phyloP scores from a whole-genome alignment of 2,888 invertebrate species.

The Scaptomyza reducta region DNA sequence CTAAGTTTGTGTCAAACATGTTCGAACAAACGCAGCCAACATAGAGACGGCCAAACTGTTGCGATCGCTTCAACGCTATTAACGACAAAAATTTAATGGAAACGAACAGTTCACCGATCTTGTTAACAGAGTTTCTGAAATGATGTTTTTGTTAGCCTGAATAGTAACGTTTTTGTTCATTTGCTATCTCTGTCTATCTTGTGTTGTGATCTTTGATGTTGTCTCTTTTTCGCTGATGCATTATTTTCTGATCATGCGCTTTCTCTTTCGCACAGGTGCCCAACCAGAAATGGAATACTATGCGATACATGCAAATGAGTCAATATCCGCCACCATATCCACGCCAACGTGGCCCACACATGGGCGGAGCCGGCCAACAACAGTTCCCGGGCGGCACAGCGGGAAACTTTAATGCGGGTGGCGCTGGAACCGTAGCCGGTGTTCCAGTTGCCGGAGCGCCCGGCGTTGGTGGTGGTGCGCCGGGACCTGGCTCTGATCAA shows the following conservation, averaged over 20 bases:
- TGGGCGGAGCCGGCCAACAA: conserved; percentile 80
- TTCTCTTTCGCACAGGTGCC: conserved; percentile 66
- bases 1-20: no score
- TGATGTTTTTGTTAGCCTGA: no score
- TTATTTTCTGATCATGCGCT: background rate
- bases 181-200: background rate
- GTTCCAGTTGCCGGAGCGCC: conserved; percentile 45
- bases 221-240: background rate
- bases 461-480: conserved; percentile 68
- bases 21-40: no score
- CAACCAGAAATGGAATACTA: conserved; percentile 84
- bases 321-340: conserved; percentile 84
- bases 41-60: no score
- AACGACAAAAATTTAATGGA: background rate
- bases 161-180: background rate
- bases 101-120: no score
- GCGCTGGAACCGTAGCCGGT: conserved; percentile 63
- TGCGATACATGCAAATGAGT: conserved; percentile 84
- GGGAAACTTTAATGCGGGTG: conserved; percentile 72
- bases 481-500: conserved; percentile 78
- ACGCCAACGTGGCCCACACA: conserved; percentile 83
- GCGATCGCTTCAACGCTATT: background rate
- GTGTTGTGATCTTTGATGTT: background rate
- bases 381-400: conserved; percentile 75
- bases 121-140: background rate